Evolutionary conservation across 2,797 vertebrate genomes (phyloP).

Genomic region (Gallirallus australis): DNA sequence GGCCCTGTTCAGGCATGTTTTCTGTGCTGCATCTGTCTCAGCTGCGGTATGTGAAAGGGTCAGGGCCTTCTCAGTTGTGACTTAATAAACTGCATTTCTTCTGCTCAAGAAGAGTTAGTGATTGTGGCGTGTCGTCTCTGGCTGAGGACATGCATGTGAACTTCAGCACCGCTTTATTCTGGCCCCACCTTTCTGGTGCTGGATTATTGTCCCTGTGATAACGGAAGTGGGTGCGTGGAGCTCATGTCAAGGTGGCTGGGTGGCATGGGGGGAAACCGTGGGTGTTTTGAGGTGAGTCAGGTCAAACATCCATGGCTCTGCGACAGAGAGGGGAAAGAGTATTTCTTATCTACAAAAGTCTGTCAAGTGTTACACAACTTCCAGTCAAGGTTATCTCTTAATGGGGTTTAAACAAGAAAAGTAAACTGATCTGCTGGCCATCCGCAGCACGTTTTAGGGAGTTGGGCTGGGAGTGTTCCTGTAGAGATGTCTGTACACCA

Average conservation of each 20-base stretch:
- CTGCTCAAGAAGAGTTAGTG: background rate
- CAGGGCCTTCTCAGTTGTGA: accelerated
- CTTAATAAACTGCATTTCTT: background rate
- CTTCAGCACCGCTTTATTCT: background rate
- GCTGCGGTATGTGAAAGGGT: background rate
- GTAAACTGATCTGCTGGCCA: conserved; percentile 22
- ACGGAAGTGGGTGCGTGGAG: accelerated
- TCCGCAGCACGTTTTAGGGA: conserved; percentile 1
- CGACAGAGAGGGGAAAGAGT: background rate
- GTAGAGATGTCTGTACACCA: background rate
- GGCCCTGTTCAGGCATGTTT: accelerated
- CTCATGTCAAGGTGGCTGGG: background rate
- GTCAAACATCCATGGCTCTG: accelerated
- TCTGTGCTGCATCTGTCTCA: background rate
- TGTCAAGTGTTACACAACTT: background rate
- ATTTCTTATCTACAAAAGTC: background rate
- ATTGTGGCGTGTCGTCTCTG: background rate
- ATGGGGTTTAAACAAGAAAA: conserved; percentile 43
- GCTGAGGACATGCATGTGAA: background rate
- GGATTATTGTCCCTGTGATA: accelerated
- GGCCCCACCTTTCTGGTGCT: background rate
- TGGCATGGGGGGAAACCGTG: accelerated
- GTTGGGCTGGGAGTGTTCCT: background rate
- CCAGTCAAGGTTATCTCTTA: background rate
- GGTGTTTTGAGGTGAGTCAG: background rate